phyloP scores from a whole-genome alignment of 2,888 invertebrate genomes.

The Dasypolia templi region DNA sequence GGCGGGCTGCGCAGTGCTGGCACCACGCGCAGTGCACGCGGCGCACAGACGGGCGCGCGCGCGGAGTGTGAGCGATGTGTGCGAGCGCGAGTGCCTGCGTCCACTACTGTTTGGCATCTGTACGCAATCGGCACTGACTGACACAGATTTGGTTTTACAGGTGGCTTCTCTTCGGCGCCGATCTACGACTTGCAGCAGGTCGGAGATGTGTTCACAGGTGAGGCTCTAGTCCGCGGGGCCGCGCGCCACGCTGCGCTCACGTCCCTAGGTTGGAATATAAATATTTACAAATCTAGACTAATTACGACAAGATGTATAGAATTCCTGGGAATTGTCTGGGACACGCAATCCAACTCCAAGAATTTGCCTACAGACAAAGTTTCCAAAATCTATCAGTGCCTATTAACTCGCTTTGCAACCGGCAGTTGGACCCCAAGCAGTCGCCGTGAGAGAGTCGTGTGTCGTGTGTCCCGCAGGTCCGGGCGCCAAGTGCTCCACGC shows the following conservation, averaged over 20 bases:
- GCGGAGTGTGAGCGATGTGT: constrained; percentile 58
- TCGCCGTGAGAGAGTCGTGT: constrained; percentile 24
- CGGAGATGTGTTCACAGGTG: constrained; percentile 96
- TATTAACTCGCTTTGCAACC: too few species aligned
- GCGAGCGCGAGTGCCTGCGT: constrained; percentile 64
- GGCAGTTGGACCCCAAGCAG: too few species aligned
- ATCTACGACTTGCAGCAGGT: constrained; percentile 96
- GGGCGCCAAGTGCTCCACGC: constrained; percentile 96
- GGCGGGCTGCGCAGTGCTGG: constrained; percentile 51
- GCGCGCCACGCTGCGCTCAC: not conserved
- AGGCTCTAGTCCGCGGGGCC: constrained; percentile 54
- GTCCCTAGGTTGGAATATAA: too few species aligned
- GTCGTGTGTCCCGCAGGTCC: constrained; percentile 91
- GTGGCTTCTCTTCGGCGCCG: constrained; percentile 92
- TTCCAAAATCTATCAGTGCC: too few species aligned
- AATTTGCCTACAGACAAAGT: too few species aligned
- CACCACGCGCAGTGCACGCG: not conserved
- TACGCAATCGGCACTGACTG: constrained; percentile 54
- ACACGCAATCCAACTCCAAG: too few species aligned
- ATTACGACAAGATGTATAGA: too few species aligned
- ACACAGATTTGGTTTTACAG: constrained; percentile 69
- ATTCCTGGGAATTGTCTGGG: too few species aligned
- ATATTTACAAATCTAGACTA: too few species aligned
- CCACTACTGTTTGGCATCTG: constrained; percentile 61
- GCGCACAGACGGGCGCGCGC: constrained; percentile 25